Percentiles rank a stretch among this genome's conserved stretches.
Conservation (phyloP, 2,888 invertebrate species). For the Diarsia mendica region DNA sequence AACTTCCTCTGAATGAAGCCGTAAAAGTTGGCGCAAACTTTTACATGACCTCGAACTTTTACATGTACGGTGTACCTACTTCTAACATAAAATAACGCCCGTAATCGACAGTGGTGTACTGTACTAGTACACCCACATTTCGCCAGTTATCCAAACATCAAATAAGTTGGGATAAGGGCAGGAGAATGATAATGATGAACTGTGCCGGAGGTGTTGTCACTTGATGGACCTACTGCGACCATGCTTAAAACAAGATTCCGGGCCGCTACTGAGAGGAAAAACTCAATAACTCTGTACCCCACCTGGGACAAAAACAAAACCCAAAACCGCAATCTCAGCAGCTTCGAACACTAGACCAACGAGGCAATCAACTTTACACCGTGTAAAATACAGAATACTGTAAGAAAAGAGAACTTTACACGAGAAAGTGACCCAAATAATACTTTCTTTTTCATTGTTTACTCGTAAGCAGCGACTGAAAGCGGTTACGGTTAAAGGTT, state of each 20-base stretch:
- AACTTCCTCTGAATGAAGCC: constrained; percentile 20
- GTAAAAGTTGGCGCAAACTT: constrained; percentile 25
- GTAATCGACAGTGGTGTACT: too few relatives aligned
- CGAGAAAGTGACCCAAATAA: constrained; percentile 38
- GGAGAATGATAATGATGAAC: too few relatives aligned
- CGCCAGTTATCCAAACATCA: too few relatives aligned
- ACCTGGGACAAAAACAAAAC: neutral
- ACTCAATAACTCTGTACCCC: neutral
- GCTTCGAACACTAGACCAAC: neutral
- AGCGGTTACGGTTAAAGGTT: too few relatives aligned
- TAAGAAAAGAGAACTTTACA: constrained; percentile 18
- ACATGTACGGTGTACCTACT: neutral
- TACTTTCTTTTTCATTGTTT: constrained; percentile 49
- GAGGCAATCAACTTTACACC: neutral
- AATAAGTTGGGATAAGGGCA: too few relatives aligned
- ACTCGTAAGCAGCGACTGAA: constrained; percentile 16
- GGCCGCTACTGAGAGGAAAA: neutral
- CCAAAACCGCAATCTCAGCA: neutral
- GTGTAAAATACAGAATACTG: constrained; percentile 21
- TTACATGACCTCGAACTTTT: neutral
- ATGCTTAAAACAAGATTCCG: neutral
- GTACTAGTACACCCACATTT: too few relatives aligned
- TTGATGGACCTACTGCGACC: neutral
- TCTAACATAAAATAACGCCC: neutral
- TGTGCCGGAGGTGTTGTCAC: neutral